phyloP scores from a whole-genome alignment of 1,140 invertebrate species.

The Sitobion miscanthi region DNA sequence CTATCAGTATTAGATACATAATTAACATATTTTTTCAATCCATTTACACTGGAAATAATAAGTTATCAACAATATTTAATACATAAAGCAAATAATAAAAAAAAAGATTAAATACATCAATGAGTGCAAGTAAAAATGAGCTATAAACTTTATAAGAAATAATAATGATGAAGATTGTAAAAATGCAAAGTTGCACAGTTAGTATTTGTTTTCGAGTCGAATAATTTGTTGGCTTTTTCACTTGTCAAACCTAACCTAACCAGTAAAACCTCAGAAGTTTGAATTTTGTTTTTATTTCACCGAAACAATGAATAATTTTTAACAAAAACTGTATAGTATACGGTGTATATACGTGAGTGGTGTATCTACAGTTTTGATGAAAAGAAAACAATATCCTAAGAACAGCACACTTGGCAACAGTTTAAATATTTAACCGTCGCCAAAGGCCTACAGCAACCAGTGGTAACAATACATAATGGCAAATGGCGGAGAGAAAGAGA shows the following conservation, averaged over 20 bases:
- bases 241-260: neutral
- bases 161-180: neutral
- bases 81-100: neutral
- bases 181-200: neutral
- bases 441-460: conserved; percentile 23
- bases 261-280: neutral
- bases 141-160: neutral
- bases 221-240: conserved; percentile 6
- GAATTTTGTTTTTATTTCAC: neutral
- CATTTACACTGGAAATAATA: neutral
- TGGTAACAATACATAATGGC: conserved; percentile 51
- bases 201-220: neutral
- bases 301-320: conserved; percentile 54
- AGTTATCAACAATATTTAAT: neutral
- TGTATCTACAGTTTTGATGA: conserved; percentile 47
- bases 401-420: conserved; percentile 42
- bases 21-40: neutral
- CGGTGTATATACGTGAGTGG: neutral
- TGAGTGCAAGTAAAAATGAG: neutral
- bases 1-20: neutral
- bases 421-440: conserved; percentile 55
- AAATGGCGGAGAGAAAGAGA: neutral
- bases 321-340: conserved; percentile 2
- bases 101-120: neutral
- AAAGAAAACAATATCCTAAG: conserved; percentile 50